These are phyloP conservation scores for Pseudomyrmex gracilis DNA, from an alignment of 1,140 invertebrate species.

Conservation along the genomic window DNA sequence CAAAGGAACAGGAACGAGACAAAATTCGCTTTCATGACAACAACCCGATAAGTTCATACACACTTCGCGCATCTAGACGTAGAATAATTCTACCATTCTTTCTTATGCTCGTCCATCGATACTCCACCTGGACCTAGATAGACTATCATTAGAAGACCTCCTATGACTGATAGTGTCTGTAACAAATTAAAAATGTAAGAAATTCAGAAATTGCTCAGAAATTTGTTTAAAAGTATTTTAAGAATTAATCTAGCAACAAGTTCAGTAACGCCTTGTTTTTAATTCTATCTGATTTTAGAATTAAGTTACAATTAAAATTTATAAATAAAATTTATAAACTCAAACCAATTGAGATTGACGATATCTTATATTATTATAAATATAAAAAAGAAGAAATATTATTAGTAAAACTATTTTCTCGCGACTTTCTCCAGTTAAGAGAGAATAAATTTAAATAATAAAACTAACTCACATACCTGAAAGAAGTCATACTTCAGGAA, in stretches of 20 bases:
- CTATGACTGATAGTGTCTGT: conserved; percentile 99
- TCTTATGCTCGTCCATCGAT: conserved; percentile 99
- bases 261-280: too few species aligned
- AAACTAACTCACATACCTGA: conserved; percentile 88
- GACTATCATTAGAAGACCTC: conserved; percentile 99
- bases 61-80: not conserved
- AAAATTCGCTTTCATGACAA: conserved; percentile 61
- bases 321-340: conserved; percentile 2
- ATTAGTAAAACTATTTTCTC: not conserved
- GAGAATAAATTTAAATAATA: conserved; percentile 23
- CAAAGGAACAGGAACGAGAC: conserved; percentile 69
- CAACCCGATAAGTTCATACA: conserved; percentile 59
- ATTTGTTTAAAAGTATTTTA: conserved; percentile 9
- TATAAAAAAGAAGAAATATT: too few species aligned
- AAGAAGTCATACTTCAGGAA: conserved; percentile 99
- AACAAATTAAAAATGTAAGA: conserved; percentile 47
- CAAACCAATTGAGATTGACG: not conserved
- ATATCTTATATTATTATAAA: not conserved
- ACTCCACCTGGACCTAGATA: conserved; percentile 99
- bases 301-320: not conserved
- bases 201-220: not conserved
- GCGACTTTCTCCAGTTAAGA: not conserved
- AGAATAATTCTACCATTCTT: conserved; percentile 93
- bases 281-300: too few species aligned
- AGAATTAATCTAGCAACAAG: too few species aligned